Conservation (phyloP, 2,797 vertebrate species). For the Enteromius thamalakanensis region DNA sequence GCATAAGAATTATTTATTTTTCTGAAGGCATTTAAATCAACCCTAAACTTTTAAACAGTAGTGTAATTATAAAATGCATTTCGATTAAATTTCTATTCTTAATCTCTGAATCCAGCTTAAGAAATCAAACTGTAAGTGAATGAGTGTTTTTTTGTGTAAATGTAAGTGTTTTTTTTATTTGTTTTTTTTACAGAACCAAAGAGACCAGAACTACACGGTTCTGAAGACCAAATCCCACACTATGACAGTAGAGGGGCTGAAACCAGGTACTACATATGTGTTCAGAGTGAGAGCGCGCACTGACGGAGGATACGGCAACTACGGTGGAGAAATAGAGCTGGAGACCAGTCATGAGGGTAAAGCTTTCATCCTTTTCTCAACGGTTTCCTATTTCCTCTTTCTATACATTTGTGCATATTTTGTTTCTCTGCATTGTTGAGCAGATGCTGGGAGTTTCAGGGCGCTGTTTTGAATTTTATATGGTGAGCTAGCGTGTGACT, state of each 20-base stretch:
- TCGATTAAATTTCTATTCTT: too few species aligned
- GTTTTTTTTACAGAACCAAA: conserved; percentile 77
- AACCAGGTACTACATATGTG: conserved; percentile 83
- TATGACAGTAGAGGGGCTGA: conserved; percentile 86
- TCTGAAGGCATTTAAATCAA: not conserved
- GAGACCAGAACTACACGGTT: conserved; percentile 85
- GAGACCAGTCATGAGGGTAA: conserved; percentile 86
- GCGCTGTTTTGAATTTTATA: conserved; percentile 42
- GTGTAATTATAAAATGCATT: not conserved
- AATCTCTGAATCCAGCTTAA: not conserved
- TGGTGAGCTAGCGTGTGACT: conserved; percentile 47
- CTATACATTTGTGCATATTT: not conserved
- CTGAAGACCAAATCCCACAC: conserved; percentile 83
- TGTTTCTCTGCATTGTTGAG: conserved; percentile 23
- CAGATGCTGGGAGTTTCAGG: conserved; percentile 38
- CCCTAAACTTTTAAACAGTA: not conserved
- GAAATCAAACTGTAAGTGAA: not conserved
- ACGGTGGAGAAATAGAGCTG: conserved; percentile 84
- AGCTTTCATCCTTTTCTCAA: not conserved
- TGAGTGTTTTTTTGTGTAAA: too few species aligned
- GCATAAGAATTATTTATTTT: not conserved
- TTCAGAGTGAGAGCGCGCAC: conserved; percentile 83
- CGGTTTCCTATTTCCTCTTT: not conserved
- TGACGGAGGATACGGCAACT: conserved; percentile 81
- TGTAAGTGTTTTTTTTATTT: too few species aligned